Percentiles rank a stretch among this genome's conserved stretches.
phyloP scores from a whole-genome alignment of 2,797 vertebrate genomes.

The Malurus leucopterus region DNA sequence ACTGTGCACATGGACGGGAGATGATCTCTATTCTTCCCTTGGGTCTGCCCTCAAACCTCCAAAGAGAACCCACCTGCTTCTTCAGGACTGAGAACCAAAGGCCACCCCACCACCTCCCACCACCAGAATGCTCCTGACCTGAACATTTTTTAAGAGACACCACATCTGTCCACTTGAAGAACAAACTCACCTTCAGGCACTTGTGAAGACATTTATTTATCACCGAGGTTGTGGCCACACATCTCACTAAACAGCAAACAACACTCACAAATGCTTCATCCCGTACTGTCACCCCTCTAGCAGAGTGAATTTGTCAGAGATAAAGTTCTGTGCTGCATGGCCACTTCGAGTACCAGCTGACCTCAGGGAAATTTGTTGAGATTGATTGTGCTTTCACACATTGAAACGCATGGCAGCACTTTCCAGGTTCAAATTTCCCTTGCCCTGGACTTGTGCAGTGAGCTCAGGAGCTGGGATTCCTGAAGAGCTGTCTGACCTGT shows the following conservation, averaged over 20 bases:
- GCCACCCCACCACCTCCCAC: neutral
- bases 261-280: neutral
- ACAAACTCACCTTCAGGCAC: neutral
- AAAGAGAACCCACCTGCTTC: neutral
- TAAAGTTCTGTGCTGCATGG: neutral
- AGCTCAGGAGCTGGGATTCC: neutral
- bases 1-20: neutral
- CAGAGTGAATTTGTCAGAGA: neutral
- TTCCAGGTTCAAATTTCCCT: neutral
- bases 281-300: neutral
- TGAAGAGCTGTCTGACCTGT: neutral
- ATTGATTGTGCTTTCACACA: neutral
- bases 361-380: neutral
- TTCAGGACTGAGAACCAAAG: neutral
- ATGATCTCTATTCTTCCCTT: neutral
- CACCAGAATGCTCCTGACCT: accelerated
- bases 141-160: neutral
- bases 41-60: neutral
- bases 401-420: neutral
- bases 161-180: neutral
- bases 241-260: neutral
- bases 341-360: neutral
- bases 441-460: neutral
- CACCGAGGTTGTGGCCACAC: neutral
- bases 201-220: neutral